Evolutionary conservation across 2,888 invertebrate genomes (phyloP), one percentile per base, ranked within the genome.

Genomic region (Lasioglossum calceatum): DNA sequence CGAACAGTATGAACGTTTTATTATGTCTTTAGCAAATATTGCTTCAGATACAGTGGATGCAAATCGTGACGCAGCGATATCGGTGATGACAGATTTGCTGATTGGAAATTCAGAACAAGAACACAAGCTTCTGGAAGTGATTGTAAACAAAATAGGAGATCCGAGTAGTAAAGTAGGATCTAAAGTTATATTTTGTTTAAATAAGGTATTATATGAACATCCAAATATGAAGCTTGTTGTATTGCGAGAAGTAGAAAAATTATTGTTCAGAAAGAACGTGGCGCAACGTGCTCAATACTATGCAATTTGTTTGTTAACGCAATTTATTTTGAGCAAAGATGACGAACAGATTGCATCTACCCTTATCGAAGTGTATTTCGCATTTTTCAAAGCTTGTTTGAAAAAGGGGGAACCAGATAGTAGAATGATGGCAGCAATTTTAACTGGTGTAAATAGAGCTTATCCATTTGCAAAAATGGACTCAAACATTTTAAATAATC

Each of bases 141-240:
- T 99, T 74, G 97, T 99, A 4, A 99, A 99, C 95, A 99, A 99
- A 95, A 96, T 99, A 16, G 99, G 99, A 19, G 99, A 99, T 96
- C 99, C 99, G 0, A 97, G 97, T 16, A 97, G 97, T 90, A 98
- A 98, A 92, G 97, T 99, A 0, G 98, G 98, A 0, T 98, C 99
- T 0, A 98, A 98, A 95, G 97, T 98, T 0, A 97, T 98, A 64
- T 98, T 98, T 95, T 97, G 98, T 88, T 96, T 99, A 16, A 97
- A 97, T 50, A 98, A 98, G 93, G 95, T 99, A 5, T 96, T 99
- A 0, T 96, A 97, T 87, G 97, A 97, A 90, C 99, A 99, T 95
- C 98, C 98, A 0, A 98, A 98, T 90, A 99, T 99, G 99, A 99
- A 99, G 95, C 96, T 96, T 0, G 97, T 98, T 0, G 98, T 99